Percentiles rank a stretch among this genome's conserved stretches.
phyloP scores from a whole-genome alignment of 2,113 vertebrate genomes.

The Reinhardtius hippoglossoides region DNA sequence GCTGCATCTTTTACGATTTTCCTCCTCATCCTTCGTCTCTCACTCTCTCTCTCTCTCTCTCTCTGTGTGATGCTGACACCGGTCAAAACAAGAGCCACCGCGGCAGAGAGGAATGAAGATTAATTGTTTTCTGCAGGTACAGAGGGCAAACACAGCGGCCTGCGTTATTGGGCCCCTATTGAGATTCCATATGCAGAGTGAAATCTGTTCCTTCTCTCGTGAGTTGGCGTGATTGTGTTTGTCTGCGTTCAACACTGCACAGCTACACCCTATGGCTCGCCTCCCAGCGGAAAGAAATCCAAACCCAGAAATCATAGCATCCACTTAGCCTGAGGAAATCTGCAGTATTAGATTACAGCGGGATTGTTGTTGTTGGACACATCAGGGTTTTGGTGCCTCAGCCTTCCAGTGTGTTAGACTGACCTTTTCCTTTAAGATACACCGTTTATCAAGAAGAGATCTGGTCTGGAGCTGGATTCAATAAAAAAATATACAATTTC shows the following conservation, averaged over 20 bases:
- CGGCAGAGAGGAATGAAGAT: constrained; percentile 56
- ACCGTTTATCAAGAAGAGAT: not conserved
- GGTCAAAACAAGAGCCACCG: constrained; percentile 31
- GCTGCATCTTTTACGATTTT: constrained; percentile 30
- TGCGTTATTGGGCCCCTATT: constrained; percentile 61
- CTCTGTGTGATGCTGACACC: constrained; percentile 26
- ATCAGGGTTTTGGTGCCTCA: not conserved
- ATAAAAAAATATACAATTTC: not conserved
- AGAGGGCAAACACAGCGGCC: constrained; percentile 61
- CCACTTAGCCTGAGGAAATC: not conserved
- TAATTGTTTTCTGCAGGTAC: constrained; percentile 79
- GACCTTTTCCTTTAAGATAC: constrained; percentile 12
- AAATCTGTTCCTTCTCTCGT: constrained; percentile 68
- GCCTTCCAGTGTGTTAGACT: not conserved
- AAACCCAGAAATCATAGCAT: constrained; percentile 14
- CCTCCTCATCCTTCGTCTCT: constrained; percentile 13
- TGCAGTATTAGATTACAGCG: constrained; percentile 8
- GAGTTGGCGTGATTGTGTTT: constrained; percentile 40
- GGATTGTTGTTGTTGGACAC: not conserved
- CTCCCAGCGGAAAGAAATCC: constrained; percentile 15
- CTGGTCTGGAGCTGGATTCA: not conserved
- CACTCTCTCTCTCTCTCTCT: not conserved
- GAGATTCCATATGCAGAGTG: constrained; percentile 68
- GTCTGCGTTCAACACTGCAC: constrained; percentile 42
- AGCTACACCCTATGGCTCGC: constrained; percentile 29